A percentile compares a stretch with the other conserved stretches of the same genome.
These are phyloP conservation scores for Drosophila rellima DNA, from an alignment of 2,888 invertebrate genomes.

Conservation along the genomic window DNA sequence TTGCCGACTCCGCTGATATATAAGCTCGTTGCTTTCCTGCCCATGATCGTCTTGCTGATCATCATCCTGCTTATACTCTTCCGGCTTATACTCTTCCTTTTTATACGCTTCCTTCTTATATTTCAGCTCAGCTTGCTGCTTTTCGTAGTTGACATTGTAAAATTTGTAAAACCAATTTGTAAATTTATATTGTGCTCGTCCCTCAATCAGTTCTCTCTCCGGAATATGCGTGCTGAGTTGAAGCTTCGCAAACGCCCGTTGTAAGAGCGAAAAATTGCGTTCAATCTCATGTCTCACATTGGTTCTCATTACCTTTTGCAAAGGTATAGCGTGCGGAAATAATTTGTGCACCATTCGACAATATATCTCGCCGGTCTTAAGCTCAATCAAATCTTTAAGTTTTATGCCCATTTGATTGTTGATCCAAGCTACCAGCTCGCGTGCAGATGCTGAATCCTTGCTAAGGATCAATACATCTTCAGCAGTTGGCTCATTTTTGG, in stretches of 20 bases:
- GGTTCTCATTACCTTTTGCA: background rate
- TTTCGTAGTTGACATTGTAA: background rate
- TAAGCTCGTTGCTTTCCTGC: too few species aligned
- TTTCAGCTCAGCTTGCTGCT: background rate
- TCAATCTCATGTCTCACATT: background rate
- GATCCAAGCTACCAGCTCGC: background rate
- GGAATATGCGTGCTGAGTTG: background rate
- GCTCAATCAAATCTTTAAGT: background rate
- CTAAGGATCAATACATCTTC: background rate
- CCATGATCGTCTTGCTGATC: too few species aligned
- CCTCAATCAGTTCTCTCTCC: background rate
- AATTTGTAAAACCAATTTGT: slow-evolving; percentile 7
- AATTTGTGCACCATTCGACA: background rate
- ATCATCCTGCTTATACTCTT: too few species aligned
- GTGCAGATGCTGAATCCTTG: background rate
- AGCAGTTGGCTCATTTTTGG: background rate
- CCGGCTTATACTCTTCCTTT: too few species aligned
- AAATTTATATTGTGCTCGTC: background rate
- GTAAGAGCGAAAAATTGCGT: background rate
- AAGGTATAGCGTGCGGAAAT: background rate
- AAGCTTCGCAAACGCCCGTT: background rate
- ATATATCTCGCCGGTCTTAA: background rate
- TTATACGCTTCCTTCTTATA: too few species aligned
- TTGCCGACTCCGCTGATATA: too few species aligned
- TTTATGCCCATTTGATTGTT: background rate